Conservation (phyloP, 2,113 vertebrate species). For the Cinclus cinclus region DNA sequence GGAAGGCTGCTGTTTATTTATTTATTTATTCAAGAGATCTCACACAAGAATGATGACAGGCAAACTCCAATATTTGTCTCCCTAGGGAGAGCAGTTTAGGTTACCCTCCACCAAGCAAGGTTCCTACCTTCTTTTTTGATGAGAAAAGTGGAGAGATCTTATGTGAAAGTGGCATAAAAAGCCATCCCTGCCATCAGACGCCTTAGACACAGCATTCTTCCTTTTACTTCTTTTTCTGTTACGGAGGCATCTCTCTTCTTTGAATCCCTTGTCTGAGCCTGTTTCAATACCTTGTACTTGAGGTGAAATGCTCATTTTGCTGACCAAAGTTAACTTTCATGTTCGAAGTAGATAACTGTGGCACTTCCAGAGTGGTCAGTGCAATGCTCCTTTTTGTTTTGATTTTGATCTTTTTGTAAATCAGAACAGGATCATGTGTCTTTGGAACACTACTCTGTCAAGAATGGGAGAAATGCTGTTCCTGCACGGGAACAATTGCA, state of each 20-base stretch:
- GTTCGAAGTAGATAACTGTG: neutral
- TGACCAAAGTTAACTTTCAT: neutral
- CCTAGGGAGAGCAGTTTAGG: neutral
- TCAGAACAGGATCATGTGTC: neutral
- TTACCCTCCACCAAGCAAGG: neutral
- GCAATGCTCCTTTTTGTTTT: neutral
- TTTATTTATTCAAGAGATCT: neutral
- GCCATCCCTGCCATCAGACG: neutral
- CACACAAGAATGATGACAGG: neutral
- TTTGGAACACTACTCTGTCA: neutral
- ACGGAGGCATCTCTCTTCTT: neutral
- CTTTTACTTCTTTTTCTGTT: neutral
- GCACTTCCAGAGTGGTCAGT: neutral
- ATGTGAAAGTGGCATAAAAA: neutral
- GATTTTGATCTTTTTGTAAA: neutral
- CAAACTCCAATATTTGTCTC: neutral
- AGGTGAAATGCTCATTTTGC: neutral
- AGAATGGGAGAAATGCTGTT: neutral
- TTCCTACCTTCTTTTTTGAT: neutral
- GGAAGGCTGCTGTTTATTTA: neutral
- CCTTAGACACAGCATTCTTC: neutral
- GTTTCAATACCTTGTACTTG: neutral
- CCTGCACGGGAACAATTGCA: neutral
- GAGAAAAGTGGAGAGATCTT: neutral
- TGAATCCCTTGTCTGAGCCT: neutral